Evolutionary conservation across 2,888 invertebrate genomes (phyloP).

Genomic region (Dendrolimus houi): DNA sequence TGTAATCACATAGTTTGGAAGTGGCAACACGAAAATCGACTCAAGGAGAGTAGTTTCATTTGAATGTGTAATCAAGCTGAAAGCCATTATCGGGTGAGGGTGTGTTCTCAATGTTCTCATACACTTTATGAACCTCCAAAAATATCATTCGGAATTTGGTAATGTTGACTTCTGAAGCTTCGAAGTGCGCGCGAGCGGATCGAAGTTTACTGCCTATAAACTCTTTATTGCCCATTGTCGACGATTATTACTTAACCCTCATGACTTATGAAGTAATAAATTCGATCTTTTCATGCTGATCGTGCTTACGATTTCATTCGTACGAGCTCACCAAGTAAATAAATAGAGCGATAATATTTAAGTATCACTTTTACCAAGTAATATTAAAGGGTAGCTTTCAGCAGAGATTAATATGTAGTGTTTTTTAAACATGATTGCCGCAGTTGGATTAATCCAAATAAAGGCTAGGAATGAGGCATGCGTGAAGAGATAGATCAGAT

Average conservation of each 20-base stretch:
- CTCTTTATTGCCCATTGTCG: slow-evolving; percentile 73
- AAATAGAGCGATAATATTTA: slow-evolving; percentile 10
- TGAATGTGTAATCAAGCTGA: slow-evolving; percentile 29
- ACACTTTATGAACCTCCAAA: not conserved
- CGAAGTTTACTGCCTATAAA: slow-evolving; percentile 74
- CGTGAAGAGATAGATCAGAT: slow-evolving; percentile 45
- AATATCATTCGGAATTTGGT: slow-evolving; percentile 16
- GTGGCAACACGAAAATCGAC: slow-evolving; percentile 23
- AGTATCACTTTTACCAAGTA: not conserved
- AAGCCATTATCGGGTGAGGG: slow-evolving; percentile 29
- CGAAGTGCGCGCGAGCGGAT: slow-evolving; percentile 53
- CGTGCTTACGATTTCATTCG: slow-evolving; percentile 37
- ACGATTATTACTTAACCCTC: slow-evolving; percentile 74
- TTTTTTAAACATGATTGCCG: too few species aligned
- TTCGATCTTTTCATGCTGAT: slow-evolving; percentile 60
- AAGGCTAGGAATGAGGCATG: slow-evolving; percentile 17
- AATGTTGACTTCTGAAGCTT: slow-evolving; percentile 41
- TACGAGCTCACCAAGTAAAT: slow-evolving; percentile 29
- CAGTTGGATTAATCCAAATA: too few species aligned
- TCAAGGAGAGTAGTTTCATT: slow-evolving; percentile 22
- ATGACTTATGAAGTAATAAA: slow-evolving; percentile 75
- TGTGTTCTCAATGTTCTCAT: slow-evolving; percentile 17
- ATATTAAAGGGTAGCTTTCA: not conserved
- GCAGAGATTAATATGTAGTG: too few species aligned
- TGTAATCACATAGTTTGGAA: slow-evolving; percentile 26